Evolutionary conservation across 2,113 vertebrate species (phyloP), one percentile per base, ranked within the genome.

Genomic region (Corythornis cristatus): DNA sequence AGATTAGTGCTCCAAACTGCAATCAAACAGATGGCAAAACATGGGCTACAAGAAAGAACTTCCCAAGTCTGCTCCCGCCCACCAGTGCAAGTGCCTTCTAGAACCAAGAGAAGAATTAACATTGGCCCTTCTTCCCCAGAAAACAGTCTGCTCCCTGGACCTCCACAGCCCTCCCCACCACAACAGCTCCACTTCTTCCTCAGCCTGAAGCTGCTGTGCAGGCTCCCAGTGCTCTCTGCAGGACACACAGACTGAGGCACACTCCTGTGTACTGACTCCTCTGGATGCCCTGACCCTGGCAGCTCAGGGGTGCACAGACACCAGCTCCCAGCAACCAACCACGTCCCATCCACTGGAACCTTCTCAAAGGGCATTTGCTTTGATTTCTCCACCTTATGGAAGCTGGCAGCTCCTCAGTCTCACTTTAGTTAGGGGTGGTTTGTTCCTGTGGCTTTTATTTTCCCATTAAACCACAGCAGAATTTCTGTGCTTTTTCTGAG

Each of bases 231-330:
- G 23, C 33, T 15, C 48, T 54, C 56, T 43, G 37, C n/a, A 78
- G 15, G 8, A 29, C 14, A 29, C 14, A 72, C 12, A 40, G 15
- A 29, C 3, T 8, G 29, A 78, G 18, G 7, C n/a, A 58, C 1
- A 12, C 0, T 25, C 29, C 43, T 28, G 7, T 3, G 8, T 6
- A 33, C 6, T 0, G 0, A 31, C 12, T 6, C 11, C 33, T 76
- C 54, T 5, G 4, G 0, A 60, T 73, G 64, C 25, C 28, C 60
- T 40, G 33, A 48, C 5, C 35, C 29, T 9, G 5, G 21, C 40
- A 37, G 19, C 43, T 77, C 64, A 83, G n/a, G 2, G 2, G 43
- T 3, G 13, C 13, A 62, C 26, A 9, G 65, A 48, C 26, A 35
- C 8, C 11, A 5, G 4, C 16, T 5, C 31, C 35, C 31, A 80